Evolutionary conservation across 2,888 invertebrate genomes (phyloP).

Genomic region (Eupithecia tripunctaria): DNA sequence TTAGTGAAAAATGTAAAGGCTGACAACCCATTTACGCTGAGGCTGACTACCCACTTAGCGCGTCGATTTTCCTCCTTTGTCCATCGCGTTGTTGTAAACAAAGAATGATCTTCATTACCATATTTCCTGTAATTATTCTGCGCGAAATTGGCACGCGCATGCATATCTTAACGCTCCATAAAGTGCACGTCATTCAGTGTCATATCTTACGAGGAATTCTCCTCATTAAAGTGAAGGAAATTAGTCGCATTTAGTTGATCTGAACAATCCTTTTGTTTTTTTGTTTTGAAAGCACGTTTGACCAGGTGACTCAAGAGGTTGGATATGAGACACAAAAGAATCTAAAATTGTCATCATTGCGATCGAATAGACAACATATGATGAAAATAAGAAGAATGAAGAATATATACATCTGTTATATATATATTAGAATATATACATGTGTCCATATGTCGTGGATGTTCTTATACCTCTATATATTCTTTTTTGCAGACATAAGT

Average conservation of each 20-base stretch:
- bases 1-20: constrained; percentile 18
- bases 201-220: constrained; percentile 26
- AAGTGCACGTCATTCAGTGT: constrained; percentile 36
- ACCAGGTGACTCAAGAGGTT: background rate
- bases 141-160: constrained; percentile 43
- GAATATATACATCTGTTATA: background rate
- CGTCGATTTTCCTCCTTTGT: constrained; percentile 37
- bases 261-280: constrained; percentile 7
- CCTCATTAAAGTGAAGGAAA: constrained; percentile 17
- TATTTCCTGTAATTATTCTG: constrained; percentile 45
- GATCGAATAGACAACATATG: background rate
- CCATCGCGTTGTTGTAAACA: constrained; percentile 31
- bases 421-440: too few relatives aligned
- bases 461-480: background rate
- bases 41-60: constrained; percentile 23
- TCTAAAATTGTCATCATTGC: background rate
- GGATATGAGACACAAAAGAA: background rate
- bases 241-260: constrained; percentile 15
- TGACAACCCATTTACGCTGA: constrained; percentile 12
- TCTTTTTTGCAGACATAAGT: too few relatives aligned
- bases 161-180: constrained; percentile 35
- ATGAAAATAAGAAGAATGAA: background rate
- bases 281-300: background rate
- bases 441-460: background rate
- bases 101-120: constrained; percentile 39